These are phyloP conservation scores for Thelaira solivaga DNA, from an alignment of 2,888 invertebrate species.

Conservation along the genomic window DNA sequence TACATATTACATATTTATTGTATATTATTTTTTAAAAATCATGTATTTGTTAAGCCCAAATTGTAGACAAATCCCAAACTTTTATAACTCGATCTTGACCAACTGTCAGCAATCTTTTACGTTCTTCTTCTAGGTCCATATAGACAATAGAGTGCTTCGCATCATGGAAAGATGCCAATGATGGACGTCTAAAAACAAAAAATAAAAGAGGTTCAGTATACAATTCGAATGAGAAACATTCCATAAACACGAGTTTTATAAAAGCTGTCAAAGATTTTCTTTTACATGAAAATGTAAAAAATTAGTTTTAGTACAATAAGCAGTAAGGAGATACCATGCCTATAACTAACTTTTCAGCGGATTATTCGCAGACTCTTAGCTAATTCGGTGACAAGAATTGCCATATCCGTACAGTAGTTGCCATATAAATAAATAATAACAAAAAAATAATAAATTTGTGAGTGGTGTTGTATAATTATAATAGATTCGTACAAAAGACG, in stretches of 20 bases:
- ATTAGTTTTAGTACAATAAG: too few relatives aligned
- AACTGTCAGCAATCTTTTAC: conserved; percentile 91
- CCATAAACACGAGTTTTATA: background rate
- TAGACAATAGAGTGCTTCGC: conserved; percentile 93
- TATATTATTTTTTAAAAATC: conserved; percentile 23
- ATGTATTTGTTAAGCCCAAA: conserved; percentile 76
- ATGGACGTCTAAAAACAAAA: conserved; percentile 83
- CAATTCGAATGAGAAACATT: background rate
- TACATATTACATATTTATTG: conserved; percentile 4
- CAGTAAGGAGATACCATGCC: too few relatives aligned
- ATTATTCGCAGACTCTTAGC: too few relatives aligned
- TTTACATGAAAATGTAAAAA: too few relatives aligned
- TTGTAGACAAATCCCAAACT: conserved; percentile 90
- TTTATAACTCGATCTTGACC: conserved; percentile 97
- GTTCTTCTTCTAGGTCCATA: conserved; percentile 93
- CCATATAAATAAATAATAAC: too few relatives aligned
- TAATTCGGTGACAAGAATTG: too few relatives aligned
- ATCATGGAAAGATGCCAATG: conserved; percentile 96
- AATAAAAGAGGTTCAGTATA: background rate
- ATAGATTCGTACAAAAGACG: too few relatives aligned
- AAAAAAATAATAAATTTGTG: too few relatives aligned
- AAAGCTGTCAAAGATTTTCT: too few relatives aligned
- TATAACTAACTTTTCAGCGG: too few relatives aligned
- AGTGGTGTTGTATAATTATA: too few relatives aligned
- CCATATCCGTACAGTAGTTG: too few relatives aligned